Evolutionary conservation across 2,113 vertebrate species (phyloP), one percentile per base, ranked within the genome.

Genomic region (Triplophysa dalaica): DNA sequence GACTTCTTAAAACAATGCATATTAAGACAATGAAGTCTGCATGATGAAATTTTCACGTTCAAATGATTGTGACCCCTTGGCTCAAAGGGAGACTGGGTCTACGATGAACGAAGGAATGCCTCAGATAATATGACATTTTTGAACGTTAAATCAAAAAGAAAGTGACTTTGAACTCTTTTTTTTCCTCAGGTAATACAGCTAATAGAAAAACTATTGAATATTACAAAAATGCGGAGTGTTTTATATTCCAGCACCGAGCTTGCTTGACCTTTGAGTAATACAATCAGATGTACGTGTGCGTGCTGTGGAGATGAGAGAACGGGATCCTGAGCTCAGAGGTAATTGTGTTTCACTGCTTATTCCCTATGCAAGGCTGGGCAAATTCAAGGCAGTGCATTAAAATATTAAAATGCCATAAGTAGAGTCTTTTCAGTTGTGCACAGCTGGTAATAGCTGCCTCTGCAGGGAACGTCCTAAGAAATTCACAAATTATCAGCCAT

Each of bases 341-440:
- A 77, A 83, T 72, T 77, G 73, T 77, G 67, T 80, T 83, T 61
- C 62, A 7, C 29, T n/a, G 33, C 66, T 60, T 75, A 77, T 80
- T 77, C 56, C 50, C 48, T 70, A 77, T 83, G 78, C 82, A 77
- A 65, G 74, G 50, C 45, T 80, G 73, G 24, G 68, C 12, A 50
- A 41, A 82, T 79, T 69, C 45, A 83, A 62, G 69, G 77, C 21
- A 76, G 65, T 70, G 70, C 58, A 75, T 80, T 83, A 75, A 75
- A 76, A 54, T 54, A 68, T 83, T 83, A 79, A 67, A 79, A 61
- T 43, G 56, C 70, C 56, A 69, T 76, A 63, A 69, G 22, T 45
- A 58, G n/a, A 62, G 45, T 33, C 56, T 64, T n/a, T 41, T 50
- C 43, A 72, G 60, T 3, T 6, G 45, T 64, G 33, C 68, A 63